Evolutionary conservation across 2,797 vertebrate genomes (phyloP).

Genomic region (Chaenodraco wilsoni): DNA sequence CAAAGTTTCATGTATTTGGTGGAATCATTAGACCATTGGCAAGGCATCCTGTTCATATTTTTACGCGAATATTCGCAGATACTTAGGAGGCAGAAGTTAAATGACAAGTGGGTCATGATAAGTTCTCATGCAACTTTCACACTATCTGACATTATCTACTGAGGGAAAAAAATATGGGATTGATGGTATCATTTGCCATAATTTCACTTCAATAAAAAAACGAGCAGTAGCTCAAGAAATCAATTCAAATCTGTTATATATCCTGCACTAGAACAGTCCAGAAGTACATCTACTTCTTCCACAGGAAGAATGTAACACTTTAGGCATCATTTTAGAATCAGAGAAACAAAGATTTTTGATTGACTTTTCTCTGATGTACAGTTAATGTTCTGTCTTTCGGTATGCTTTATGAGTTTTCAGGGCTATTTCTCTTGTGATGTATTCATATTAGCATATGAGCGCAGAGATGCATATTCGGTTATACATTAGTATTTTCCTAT

Average conservation of each 20-base stretch:
- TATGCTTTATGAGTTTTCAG: conserved; percentile 3
- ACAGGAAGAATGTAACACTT: conserved; percentile 26
- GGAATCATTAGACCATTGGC: not conserved
- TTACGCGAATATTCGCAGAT: not conserved
- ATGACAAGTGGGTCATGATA: conserved; percentile 47
- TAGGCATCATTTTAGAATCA: conserved; percentile 2
- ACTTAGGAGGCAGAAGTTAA: conserved; percentile 23
- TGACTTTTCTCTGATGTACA: not conserved
- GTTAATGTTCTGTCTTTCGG: conserved; percentile 21
- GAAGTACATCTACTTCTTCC: conserved; percentile 3
- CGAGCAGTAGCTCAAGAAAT: conserved; percentile 30
- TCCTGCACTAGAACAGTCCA: not conserved
- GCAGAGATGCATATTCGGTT: conserved; percentile 48
- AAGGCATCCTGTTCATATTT: not conserved
- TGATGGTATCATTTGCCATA: conserved; percentile 48
- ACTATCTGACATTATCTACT: conserved; percentile 30
- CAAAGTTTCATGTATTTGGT: not conserved
- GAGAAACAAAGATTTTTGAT: conserved; percentile 24
- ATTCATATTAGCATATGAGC: conserved; percentile 26
- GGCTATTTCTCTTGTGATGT: conserved; percentile 3
- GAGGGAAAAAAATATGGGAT: conserved; percentile 38
- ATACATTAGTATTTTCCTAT: conserved; percentile 58
- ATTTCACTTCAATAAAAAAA: conserved; percentile 40
- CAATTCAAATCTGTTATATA: conserved; percentile 15
- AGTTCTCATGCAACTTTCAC: conserved; percentile 41